Conservation (phyloP, 92 coral and sea anemone species). For the Montipora capitata region DNA sequence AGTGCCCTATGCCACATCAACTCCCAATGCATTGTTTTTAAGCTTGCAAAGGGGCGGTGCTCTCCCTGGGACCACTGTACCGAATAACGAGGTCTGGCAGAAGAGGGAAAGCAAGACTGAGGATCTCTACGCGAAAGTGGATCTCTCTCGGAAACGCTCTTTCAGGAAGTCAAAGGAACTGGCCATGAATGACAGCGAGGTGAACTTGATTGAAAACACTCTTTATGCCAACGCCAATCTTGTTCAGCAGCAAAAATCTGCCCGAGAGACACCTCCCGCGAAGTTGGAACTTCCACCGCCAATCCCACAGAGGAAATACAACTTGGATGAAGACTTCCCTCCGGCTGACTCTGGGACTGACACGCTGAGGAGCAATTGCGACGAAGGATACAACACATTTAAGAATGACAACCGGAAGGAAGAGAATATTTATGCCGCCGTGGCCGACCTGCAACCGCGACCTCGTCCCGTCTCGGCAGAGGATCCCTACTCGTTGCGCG, state of each 20-base stretch:
- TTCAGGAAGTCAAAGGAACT: conserved; percentile 84
- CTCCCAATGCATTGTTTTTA: conserved; percentile 78
- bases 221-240: conserved; percentile 87
- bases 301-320: conserved; percentile 73
- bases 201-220: conserved; percentile 87
- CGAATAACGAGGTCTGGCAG: conserved; percentile 73
- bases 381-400: conserved; percentile 89
- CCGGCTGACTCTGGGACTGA: conserved; percentile 74
- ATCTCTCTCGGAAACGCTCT: conserved; percentile 77
- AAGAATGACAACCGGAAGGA: conserved; percentile 36
- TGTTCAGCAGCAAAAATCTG: conserved; percentile 61
- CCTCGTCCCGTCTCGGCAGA: not conserved
- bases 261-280: conserved; percentile 67
- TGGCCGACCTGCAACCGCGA: conserved; percentile 39
- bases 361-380: conserved; percentile 79
- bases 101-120: conserved; percentile 74
- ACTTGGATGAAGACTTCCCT: conserved; percentile 71
- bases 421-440: conserved; percentile 24
- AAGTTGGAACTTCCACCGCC: conserved; percentile 68
- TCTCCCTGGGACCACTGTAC: conserved; percentile 68
- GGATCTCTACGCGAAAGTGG: conserved; percentile 81
- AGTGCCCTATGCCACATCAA: conserved; percentile 88
- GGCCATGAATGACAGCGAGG: conserved; percentile 85
- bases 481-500: conserved; percentile 88
- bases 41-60: conserved; percentile 51